A percentile compares a stretch with the other conserved stretches of the same genome.
phyloP scores from a whole-genome alignment of 2,113 vertebrate species.

The Cyphomyrus plagiostoma region DNA sequence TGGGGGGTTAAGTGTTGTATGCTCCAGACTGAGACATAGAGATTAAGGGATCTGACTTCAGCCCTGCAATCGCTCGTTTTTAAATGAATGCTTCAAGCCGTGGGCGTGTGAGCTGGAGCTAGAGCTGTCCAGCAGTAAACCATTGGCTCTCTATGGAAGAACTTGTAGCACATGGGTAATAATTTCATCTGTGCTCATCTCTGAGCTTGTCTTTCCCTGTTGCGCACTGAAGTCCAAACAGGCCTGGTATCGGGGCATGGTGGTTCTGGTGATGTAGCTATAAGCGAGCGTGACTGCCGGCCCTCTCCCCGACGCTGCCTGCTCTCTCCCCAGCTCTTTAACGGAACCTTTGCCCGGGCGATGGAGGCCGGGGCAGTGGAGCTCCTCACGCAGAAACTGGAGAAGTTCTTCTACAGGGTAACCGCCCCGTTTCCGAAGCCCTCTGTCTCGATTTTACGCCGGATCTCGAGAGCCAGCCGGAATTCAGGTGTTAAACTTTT shows the following conservation, averaged over 20 bases:
- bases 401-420: slow-evolving; percentile 98
- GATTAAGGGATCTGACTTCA: not conserved
- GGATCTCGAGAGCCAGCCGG: not conserved
- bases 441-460: not conserved
- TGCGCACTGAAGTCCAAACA: not conserved
- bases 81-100: not conserved
- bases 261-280: not conserved
- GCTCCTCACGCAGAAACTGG: slow-evolving; percentile 82
- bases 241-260: not conserved
- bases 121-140: not conserved
- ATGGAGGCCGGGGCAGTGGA: slow-evolving; percentile 87
- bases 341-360: slow-evolving; percentile 81
- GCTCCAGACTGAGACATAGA: not conserved
- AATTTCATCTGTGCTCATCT: not conserved
- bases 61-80: not conserved
- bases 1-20: not conserved
- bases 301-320: not conserved
- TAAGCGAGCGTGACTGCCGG: not conserved
- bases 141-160: not conserved
- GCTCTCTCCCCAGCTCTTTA: slow-evolving; percentile 76
- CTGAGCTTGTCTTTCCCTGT: not conserved
- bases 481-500: not conserved
- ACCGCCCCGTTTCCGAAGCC: slow-evolving; percentile 28
- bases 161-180: not conserved
- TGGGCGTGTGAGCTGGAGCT: not conserved